A percentile compares a stretch with the other conserved stretches of the same genome.
These are phyloP conservation scores for Leucozona laternaria DNA, from an alignment of 2,888 invertebrate genomes.

Conservation along the genomic window DNA sequence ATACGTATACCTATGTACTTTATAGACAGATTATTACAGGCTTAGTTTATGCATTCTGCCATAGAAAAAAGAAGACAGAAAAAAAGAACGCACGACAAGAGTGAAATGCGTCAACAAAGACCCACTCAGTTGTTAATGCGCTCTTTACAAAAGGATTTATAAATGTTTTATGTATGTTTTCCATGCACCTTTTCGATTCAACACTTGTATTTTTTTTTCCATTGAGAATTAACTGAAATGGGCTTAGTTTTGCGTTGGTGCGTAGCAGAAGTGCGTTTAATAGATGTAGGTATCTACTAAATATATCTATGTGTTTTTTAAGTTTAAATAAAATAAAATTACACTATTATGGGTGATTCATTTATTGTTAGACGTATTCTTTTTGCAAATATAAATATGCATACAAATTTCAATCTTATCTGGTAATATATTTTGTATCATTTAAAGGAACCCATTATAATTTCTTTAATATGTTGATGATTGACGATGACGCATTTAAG, in stretches of 20 bases:
- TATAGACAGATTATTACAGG: constrained; percentile 12
- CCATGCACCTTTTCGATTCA: constrained; percentile 21
- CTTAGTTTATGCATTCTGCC: background rate
- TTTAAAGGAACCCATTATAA: no score
- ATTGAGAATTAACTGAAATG: background rate
- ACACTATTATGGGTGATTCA: no score
- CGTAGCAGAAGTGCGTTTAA: background rate
- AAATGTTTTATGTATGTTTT: constrained; percentile 28
- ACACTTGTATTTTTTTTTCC: constrained; percentile 1
- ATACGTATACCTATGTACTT: background rate
- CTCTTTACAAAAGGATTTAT: constrained; percentile 17
- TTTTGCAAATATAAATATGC: no score
- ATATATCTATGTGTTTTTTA: no score
- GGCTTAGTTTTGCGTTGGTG: background rate
- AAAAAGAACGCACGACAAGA: background rate
- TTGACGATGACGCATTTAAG: no score
- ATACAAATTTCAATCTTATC: no score
- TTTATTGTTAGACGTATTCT: no score
- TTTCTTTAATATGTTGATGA: no score
- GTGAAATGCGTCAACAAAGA: constrained; percentile 15
- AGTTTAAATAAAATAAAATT: no score
- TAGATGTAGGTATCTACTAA: background rate
- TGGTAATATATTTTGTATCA: no score
- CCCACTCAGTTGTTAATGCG: constrained; percentile 18
- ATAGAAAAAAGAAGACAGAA: background rate